Conservation (phyloP, 1,140 invertebrate species). For the Teleopsis dalmanni region DNA sequence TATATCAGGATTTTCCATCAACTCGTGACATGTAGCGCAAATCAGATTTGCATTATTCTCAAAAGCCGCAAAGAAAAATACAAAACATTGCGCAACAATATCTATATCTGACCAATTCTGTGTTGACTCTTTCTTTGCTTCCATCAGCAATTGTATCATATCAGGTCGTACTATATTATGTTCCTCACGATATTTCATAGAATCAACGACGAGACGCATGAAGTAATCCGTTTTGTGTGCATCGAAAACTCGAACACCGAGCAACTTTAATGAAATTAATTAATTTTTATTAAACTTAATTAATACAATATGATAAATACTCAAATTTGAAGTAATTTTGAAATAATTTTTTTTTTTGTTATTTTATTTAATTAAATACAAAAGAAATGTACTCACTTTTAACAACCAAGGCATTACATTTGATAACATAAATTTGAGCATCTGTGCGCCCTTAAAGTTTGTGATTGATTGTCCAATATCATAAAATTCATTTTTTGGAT, state of each 20-base stretch:
- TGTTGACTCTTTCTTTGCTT: constrained; percentile 37
- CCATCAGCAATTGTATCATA: constrained; percentile 46
- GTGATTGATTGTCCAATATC: constrained; percentile 41
- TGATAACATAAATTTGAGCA: constrained; percentile 27
- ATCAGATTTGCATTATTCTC: constrained; percentile 55
- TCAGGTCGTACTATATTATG: constrained; percentile 43
- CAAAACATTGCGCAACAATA: constrained; percentile 46
- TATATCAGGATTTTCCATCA: constrained; percentile 51
- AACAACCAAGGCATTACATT: constrained; percentile 16
- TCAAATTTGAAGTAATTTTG: neutral
- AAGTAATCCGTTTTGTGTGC: constrained; percentile 25
- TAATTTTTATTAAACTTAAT: constrained; percentile 44
- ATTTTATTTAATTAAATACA: neutral
- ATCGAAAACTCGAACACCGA: constrained; percentile 25
- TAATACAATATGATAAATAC: constrained; percentile 46
- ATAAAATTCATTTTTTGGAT: constrained; percentile 47
- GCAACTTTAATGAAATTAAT: constrained; percentile 12
- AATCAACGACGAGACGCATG: constrained; percentile 32
- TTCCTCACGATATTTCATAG: constrained; percentile 40
- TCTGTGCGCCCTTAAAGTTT: constrained; percentile 28
- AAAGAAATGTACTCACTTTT: constrained; percentile 18
- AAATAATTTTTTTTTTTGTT: neutral
- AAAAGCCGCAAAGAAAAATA: constrained; percentile 52
- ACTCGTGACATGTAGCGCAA: constrained; percentile 46
- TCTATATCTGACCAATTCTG: constrained; percentile 48